phyloP scores from a whole-genome alignment of 2,113 vertebrate species.

The Colaptes auratus region DNA sequence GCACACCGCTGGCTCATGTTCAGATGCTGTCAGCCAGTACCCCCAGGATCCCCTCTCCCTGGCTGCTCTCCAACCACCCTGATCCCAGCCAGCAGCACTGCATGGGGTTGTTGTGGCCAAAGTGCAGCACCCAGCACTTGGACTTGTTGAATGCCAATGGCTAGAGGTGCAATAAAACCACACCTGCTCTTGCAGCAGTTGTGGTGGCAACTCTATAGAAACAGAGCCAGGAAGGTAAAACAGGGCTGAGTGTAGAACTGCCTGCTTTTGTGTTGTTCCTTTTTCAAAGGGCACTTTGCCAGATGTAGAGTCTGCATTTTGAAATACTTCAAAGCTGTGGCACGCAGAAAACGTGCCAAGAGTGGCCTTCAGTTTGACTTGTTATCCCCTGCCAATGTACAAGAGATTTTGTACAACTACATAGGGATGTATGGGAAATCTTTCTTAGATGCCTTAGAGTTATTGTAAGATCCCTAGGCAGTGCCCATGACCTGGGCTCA shows the following conservation, averaged over 20 bases:
- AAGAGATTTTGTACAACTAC: neutral
- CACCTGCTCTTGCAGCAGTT: constrained; percentile 6
- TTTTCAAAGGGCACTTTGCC: neutral
- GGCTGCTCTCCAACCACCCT: too few relatives aligned
- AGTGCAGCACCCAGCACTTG: too few relatives aligned
- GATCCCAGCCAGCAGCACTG: too few relatives aligned
- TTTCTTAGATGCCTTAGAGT: neutral
- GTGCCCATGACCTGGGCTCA: neutral
- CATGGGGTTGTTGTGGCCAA: too few relatives aligned
- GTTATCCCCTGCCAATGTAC: neutral
- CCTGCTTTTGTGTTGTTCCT: neutral
- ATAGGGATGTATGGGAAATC: neutral
- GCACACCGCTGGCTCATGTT: too few relatives aligned
- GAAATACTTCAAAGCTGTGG: neutral
- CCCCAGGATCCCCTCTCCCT: too few relatives aligned
- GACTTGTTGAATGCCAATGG: neutral
- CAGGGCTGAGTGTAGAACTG: neutral
- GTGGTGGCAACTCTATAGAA: neutral
- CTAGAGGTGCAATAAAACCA: constrained; percentile 14
- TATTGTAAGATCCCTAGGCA: neutral
- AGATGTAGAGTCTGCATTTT: neutral
- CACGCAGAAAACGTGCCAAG: neutral
- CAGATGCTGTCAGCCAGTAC: too few relatives aligned
- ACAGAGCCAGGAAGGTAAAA: neutral
- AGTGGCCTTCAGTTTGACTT: neutral